These are phyloP conservation scores for Pholis gunnellus DNA, from an alignment of 2,113 vertebrate genomes.

Conservation along the genomic window DNA sequence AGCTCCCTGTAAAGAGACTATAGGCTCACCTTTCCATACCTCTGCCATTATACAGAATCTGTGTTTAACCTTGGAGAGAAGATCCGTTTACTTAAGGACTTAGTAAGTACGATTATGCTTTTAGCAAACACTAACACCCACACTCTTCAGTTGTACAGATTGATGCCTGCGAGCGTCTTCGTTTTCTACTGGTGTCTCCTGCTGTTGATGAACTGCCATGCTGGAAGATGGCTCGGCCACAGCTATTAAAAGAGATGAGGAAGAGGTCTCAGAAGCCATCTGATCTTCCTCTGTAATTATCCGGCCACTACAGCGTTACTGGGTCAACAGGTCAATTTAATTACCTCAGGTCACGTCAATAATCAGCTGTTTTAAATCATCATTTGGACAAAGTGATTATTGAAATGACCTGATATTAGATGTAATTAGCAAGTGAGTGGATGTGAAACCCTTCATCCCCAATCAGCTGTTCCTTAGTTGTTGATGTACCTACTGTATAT, in stretches of 20 bases:
- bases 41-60: constrained; percentile 13
- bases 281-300: constrained; percentile 36
- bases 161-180: constrained; percentile 15
- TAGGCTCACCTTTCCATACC: constrained; percentile 33
- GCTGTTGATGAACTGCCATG: constrained; percentile 25
- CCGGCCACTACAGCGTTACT: background rate
- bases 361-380: constrained; percentile 45
- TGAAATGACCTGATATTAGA: constrained; percentile 38
- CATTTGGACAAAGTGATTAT: constrained; percentile 32
- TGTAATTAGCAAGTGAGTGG: background rate
- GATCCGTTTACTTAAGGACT: constrained; percentile 27
- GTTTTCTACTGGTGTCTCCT: background rate
- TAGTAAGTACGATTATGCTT: constrained; percentile 33
- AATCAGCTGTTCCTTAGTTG: constrained; percentile 13
- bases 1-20: constrained; percentile 16
- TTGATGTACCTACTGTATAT: background rate
- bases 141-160: background rate
- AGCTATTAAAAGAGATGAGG: constrained; percentile 20
- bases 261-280: constrained; percentile 17
- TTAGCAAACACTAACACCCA: constrained; percentile 41
- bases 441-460: background rate
- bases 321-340: constrained; percentile 57
- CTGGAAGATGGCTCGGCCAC: constrained; percentile 5
- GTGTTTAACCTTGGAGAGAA: constrained; percentile 37
- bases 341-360: constrained; percentile 41